phyloP scores from a whole-genome alignment of 1,140 invertebrate genomes.

The Drosophila ercepeae region DNA sequence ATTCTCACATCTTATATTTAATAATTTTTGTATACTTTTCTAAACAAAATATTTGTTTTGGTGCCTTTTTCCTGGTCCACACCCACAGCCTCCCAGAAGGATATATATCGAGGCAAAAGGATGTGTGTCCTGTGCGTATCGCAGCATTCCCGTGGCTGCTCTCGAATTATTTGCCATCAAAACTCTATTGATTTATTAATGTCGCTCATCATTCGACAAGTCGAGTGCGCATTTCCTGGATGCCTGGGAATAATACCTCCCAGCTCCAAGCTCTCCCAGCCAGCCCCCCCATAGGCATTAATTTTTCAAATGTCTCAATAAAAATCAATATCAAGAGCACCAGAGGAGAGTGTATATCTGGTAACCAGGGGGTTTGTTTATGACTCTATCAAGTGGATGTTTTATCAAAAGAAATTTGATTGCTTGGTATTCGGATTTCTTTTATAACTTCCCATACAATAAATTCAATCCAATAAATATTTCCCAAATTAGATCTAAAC shows the following conservation, averaged over 20 bases:
- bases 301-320: conserved; percentile 74
- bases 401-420: conserved; percentile 9
- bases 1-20: no score
- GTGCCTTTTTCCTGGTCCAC: not conserved
- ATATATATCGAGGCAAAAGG: no score
- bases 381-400: conserved; percentile 47
- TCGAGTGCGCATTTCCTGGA: conserved; percentile 6
- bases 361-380: conserved; percentile 31
- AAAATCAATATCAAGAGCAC: conserved; percentile 64
- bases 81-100: not conserved
- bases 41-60: no score
- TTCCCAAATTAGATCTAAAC: no score
- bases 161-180: conserved; percentile 72
- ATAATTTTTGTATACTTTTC: no score
- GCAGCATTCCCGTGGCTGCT: conserved; percentile 32
- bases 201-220: conserved; percentile 56
- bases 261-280: no score
- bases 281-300: conserved; percentile 35
- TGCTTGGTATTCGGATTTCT: no score
- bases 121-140: conserved; percentile 31
- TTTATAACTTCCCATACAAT: no score
- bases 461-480: no score
- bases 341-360: conserved; percentile 31
- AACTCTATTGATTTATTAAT: conserved; percentile 75
- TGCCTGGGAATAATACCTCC: not conserved